Percentiles rank a stretch among this genome's conserved stretches.
phyloP scores from a whole-genome alignment of 2,888 invertebrate species.

The Sesamia inferens region DNA sequence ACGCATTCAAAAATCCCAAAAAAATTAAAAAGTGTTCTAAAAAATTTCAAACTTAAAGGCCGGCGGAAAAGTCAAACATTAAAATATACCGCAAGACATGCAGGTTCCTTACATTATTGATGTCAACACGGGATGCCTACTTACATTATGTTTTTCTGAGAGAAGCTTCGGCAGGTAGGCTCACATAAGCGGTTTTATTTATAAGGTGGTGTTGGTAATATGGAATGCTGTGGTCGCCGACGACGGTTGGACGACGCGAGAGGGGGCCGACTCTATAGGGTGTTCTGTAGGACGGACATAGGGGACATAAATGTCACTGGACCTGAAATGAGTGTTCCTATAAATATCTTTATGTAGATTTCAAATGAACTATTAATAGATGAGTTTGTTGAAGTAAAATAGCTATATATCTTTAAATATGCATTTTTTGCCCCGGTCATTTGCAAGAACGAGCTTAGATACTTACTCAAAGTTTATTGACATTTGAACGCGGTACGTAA shows the following conservation, averaged over 20 bases:
- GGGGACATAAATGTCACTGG: conserved; percentile 40
- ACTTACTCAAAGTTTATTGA: conserved; percentile 38
- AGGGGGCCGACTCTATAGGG: conserved; percentile 75
- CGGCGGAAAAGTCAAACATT: conserved; percentile 41
- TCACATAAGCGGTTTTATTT: conserved; percentile 85
- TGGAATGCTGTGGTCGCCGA: conserved; percentile 83
- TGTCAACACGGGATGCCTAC: conserved; percentile 82
- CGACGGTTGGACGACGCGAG: conserved; percentile 73
- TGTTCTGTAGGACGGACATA: conserved; percentile 65
- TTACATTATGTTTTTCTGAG: conserved; percentile 73
- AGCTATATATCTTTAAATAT: no score
- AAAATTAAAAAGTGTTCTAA: conserved; percentile 13
- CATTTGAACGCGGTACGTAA: conserved; percentile 8
- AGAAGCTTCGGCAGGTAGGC: conserved; percentile 81
- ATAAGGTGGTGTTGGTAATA: conserved; percentile 84
- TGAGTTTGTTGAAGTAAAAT: neutral
- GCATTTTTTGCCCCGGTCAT: neutral
- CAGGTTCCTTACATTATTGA: conserved; percentile 60
- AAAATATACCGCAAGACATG: conserved; percentile 56
- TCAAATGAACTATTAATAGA: neutral
- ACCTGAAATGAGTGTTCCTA: conserved; percentile 1
- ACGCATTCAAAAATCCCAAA: neutral
- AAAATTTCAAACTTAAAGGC: conserved; percentile 13
- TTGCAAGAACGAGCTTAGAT: conserved; percentile 10
- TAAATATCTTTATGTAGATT: neutral